Evolutionary conservation across 2,888 invertebrate genomes (phyloP).

Genomic region (Apocheima hispidaria): DNA sequence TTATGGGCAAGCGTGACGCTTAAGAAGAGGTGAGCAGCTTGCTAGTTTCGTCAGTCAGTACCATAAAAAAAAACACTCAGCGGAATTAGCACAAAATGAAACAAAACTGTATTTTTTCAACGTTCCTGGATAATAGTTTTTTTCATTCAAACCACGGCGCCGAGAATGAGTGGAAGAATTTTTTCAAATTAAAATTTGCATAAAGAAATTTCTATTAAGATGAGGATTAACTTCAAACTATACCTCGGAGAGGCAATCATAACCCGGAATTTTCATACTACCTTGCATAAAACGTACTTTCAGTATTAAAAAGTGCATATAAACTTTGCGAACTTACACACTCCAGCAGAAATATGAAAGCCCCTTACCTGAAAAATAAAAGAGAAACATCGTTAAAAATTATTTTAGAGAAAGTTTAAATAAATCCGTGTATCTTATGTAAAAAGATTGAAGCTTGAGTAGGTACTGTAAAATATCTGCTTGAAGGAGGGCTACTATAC

Average conservation of each 20-base stretch:
- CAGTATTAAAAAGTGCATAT: slow-evolving; percentile 21
- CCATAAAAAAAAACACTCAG: no score
- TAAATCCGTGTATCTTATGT: slow-evolving; percentile 8
- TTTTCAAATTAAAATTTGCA: slow-evolving; percentile 70
- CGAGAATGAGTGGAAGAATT: slow-evolving; percentile 56
- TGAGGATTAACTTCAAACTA: slow-evolving; percentile 62
- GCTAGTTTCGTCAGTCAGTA: no score
- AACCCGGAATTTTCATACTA: slow-evolving; percentile 41
- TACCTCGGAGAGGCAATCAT: slow-evolving; percentile 55
- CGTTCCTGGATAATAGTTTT: slow-evolving; percentile 67
- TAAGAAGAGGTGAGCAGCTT: no score
- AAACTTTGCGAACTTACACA: slow-evolving; percentile 25
- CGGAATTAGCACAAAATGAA: slow-evolving; percentile 50
- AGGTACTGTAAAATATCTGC: neutral
- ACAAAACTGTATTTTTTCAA: slow-evolving; percentile 53
- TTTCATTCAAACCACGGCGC: slow-evolving; percentile 57
- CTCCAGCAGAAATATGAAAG: slow-evolving; percentile 9
- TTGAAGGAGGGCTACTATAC: neutral
- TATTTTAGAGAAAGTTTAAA: slow-evolving; percentile 4
- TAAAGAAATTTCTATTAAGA: slow-evolving; percentile 70
- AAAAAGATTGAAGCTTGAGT: neutral
- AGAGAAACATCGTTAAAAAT: slow-evolving; percentile 22
- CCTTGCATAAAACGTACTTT: slow-evolving; percentile 16
- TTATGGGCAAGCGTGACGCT: no score
- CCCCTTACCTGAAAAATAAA: slow-evolving; percentile 40